Base-by-base conservation (phyloP, 2,113 vertebrate genomes). In the Istiophorus platypterus region DNA sequence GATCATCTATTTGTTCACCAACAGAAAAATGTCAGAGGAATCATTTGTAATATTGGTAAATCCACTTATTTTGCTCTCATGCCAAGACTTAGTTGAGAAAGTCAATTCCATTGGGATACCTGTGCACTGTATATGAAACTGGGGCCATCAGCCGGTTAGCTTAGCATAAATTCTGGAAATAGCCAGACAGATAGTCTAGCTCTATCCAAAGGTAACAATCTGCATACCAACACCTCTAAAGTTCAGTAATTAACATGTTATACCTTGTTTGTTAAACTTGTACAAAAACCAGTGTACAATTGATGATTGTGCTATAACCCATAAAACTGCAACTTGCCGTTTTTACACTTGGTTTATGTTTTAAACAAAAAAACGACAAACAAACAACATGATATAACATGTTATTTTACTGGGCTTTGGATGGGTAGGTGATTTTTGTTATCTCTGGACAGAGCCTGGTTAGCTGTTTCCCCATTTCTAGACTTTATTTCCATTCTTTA, bases 1-100 rank as follows among this genome's bases (percentile, higher is more conserved):
- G 31, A 34, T 34, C 31, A 34, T 34, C 31, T 34, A 3, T 34
- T 34, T 34, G 31, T 34, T 6, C 31, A 34, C 24, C 20, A 73
- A 67, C 27, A 56, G 31, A 70, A 51, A 17, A 26, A 34, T 61
- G 39, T 42, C 27, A 5, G 22, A 78, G 47, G 47, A 57, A 3
- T 18, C 9, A 29, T 68, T 62, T 63, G 2, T n/a, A 15, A 27
- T 72, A 57, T 58, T 58, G 29, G 39, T 67, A 76, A 37, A 37
- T 57, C 41, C 9, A 34, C 41, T 42, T 47, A 20, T 24, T 20
- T 12, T 3, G n/a, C 45, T 69, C 70, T 70, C 26, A 66, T 41
- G 63, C 8, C 2, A 1, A 24, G n/a, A 45, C 29, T 63, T 59
- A 14, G 62, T 70, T 37, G n/a, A 27, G 62, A 64, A 52, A 39